phyloP scores from a whole-genome alignment of 2,113 vertebrate genomes.

The Datnioides undecimradiatus region DNA sequence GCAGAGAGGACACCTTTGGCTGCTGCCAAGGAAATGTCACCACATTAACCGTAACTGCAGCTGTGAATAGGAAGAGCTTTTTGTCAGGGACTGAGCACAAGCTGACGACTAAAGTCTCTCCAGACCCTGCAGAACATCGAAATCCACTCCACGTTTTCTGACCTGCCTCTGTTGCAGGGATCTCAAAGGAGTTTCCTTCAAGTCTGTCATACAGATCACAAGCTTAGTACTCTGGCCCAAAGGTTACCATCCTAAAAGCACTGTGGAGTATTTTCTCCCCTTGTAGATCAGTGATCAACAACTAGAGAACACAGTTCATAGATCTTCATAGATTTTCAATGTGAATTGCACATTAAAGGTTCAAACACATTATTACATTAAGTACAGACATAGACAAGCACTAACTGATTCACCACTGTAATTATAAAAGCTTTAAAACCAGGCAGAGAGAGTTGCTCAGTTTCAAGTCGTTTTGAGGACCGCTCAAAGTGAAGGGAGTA shows the following conservation, averaged over 20 bases:
- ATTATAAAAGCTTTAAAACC: too few species aligned
- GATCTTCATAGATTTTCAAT: background rate
- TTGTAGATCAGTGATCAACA: background rate
- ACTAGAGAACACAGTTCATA: background rate
- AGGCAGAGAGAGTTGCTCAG: too few species aligned
- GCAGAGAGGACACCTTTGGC: background rate
- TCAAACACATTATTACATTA: background rate
- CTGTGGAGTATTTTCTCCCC: background rate
- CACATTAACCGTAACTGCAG: background rate
- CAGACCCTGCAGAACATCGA: constrained; percentile 29
- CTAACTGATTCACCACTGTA: too few species aligned
- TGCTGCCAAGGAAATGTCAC: background rate
- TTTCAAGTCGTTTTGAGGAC: too few species aligned
- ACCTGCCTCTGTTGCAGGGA: too few species aligned
- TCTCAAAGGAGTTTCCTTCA: constrained; percentile 1
- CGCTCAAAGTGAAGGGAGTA: too few species aligned
- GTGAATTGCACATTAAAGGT: background rate
- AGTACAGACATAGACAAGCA: too few species aligned
- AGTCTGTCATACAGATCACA: background rate
- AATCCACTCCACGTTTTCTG: constrained; percentile 24
- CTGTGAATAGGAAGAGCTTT: background rate
- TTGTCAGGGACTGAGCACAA: background rate
- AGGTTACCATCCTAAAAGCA: background rate
- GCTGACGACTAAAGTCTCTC: constrained; percentile 5
- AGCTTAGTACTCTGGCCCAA: background rate